Percentiles rank a stretch among this genome's conserved stretches.
phyloP scores from a whole-genome alignment of 1,140 invertebrate genomes.

The Camponotus pennsylvanicus region DNA sequence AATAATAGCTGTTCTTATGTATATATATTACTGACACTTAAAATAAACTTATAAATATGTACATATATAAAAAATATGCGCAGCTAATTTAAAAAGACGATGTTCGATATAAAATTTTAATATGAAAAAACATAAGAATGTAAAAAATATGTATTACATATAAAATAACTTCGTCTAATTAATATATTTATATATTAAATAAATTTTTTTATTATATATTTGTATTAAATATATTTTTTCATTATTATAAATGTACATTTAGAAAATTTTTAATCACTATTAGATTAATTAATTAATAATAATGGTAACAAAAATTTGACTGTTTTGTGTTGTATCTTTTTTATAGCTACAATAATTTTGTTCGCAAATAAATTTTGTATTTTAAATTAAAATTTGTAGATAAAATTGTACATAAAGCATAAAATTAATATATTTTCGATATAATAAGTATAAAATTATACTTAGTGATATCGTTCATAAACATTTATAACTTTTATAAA shows the following conservation, averaged over 20 bases:
- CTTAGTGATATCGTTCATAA: conserved; percentile 16
- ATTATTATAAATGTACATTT: conserved; percentile 10
- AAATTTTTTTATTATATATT: background rate
- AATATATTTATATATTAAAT: background rate
- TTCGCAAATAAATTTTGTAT: background rate
- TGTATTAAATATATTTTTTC: conserved; percentile 2
- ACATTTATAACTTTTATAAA: conserved; percentile 18
- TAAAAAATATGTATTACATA: conserved; percentile 13
- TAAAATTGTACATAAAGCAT: background rate
- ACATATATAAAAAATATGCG: conserved; percentile 25
- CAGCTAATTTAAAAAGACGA: conserved; percentile 30
- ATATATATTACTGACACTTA: conserved; percentile 33
- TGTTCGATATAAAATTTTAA: background rate
- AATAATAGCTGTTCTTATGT: conserved; percentile 27
- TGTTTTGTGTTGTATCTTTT: conserved; percentile 11
- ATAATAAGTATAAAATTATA: conserved; percentile 12
- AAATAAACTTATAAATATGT: conserved; percentile 19
- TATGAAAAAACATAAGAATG: background rate
- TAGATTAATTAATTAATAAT: background rate
- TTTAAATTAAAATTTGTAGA: background rate
- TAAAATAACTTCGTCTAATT: conserved; percentile 1
- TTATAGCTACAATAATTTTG: background rate
- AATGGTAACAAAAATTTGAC: conserved; percentile 6
- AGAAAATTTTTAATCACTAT: conserved; percentile 27
- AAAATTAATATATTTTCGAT: background rate